Percentiles rank a stretch among this genome's conserved stretches.
Evolutionary conservation across 2,113 vertebrate genomes (phyloP).

Genomic region (Dendropsophus ebraccatus): DNA sequence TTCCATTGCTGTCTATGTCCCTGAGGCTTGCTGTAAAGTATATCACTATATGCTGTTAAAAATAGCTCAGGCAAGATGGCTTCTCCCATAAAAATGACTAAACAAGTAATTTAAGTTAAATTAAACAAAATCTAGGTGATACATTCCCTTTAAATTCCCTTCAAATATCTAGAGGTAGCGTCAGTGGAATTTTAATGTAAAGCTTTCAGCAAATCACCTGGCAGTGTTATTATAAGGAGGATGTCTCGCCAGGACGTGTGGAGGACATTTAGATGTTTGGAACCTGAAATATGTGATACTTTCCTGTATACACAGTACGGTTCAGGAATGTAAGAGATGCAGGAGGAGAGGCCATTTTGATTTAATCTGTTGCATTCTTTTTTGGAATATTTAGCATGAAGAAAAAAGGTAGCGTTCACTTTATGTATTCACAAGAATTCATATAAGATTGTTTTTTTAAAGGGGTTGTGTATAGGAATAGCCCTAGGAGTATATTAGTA

Average conservation of each 20-base stretch:
- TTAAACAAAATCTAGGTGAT: no score
- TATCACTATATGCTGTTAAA: no score
- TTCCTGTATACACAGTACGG: not conserved
- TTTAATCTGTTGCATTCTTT: not conserved
- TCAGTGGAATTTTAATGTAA: not conserved
- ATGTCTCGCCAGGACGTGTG: not conserved
- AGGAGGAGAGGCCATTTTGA: not conserved
- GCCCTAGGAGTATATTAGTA: no score
- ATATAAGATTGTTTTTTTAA: no score
- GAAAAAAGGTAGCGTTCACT: not conserved
- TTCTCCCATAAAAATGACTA: no score
- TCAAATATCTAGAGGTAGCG: not conserved
- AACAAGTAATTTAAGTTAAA: no score
- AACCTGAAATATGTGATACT: not conserved
- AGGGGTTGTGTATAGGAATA: no score
- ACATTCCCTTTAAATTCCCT: no score
- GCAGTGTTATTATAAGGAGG: not conserved
- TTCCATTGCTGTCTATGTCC: no score
- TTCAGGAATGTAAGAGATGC: not conserved
- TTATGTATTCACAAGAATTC: not conserved
- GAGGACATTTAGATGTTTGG: not conserved
- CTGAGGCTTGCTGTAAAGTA: no score
- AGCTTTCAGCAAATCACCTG: not conserved
- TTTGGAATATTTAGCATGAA: not conserved
- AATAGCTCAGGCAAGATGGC: no score